Evolutionary conservation across 2,113 vertebrate genomes (phyloP), one percentile per base, ranked within the genome.

Genomic region (Cheirogaleus medius): DNA sequence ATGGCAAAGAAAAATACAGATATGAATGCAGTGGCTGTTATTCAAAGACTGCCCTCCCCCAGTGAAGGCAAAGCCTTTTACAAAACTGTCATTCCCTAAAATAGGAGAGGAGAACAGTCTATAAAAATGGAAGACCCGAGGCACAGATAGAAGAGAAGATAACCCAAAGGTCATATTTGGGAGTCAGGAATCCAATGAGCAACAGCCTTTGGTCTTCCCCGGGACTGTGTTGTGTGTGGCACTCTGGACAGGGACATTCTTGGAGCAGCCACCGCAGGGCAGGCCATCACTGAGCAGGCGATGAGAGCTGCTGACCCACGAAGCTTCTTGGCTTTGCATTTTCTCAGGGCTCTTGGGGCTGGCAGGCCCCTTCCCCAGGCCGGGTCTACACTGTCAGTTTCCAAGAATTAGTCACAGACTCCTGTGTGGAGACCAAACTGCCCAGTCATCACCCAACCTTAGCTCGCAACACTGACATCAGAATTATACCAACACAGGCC

Each of bases 231-330:
- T 27, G 14, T 32, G 2, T 5, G 66, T 4, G 12, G 18, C 17
- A 1, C 27, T 18, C 29, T 34, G 32, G 2, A 11, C 6, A 25
- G 7, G 5, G 14, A 49, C 0, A 1, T 1, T 3, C 42, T 8
- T 42, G 0, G 14, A 85, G n/a, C 10, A 8, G 39, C 0, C 25
- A 3, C 69, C 6, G 23, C 12, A 6, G 12, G 32, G 34, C 1
- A 4, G 10, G 11, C 20, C 0, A 34, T 2, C 8, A 29, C 5
- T 29, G 5, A 58, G 2, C 3, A 25, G 39, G 29, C n/a, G 1
- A 0, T 8, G 15, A 47, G 63, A 64, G 83, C 15, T 74, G 39
- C 44, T 44, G 58, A 44, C 78, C 37, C 63, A 6, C 6, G 34
- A 13, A 8, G n/a, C 10, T 58, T 29, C 42, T n/a, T 14, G 14